phyloP scores from a whole-genome alignment of 2,888 invertebrate genomes.

The Melanostoma scalare region DNA sequence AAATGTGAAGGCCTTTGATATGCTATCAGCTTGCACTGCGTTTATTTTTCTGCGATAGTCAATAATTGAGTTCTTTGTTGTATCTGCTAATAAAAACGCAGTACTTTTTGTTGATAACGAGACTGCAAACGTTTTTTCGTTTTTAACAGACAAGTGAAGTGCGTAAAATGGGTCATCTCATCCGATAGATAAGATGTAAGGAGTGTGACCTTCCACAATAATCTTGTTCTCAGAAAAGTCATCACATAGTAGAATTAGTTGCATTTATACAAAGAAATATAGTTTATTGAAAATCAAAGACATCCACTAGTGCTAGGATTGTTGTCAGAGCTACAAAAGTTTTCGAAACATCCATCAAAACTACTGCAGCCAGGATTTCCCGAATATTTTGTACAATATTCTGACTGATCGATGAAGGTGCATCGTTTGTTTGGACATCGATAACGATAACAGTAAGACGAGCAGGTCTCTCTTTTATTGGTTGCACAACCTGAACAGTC shows the following conservation, averaged over 20 bases:
- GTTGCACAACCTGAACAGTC: constrained; percentile 64
- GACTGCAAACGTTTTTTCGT: not conserved
- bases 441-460: constrained; percentile 58
- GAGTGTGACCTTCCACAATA: not conserved
- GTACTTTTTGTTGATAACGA: not conserved
- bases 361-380: constrained; percentile 48
- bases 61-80: not conserved
- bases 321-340: constrained; percentile 46
- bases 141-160: not conserved
- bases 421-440: constrained; percentile 43
- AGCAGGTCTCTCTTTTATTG: constrained; percentile 42
- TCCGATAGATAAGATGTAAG: not conserved
- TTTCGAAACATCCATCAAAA: constrained; percentile 56
- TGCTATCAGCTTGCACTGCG: not conserved
- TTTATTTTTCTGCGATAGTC: not conserved
- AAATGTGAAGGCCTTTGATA: constrained; percentile 21
- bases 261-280: not conserved
- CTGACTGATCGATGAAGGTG: constrained; percentile 42
- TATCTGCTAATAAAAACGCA: not conserved
- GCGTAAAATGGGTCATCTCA: constrained; percentile 11
- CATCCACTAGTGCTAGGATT: not conserved
- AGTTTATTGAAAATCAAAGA: not conserved
- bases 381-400: constrained; percentile 49
- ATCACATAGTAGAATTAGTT: not conserved
- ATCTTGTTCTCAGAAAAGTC: not conserved